Evolutionary conservation across 2,888 invertebrate species (phyloP).

Genomic region (Nemapogon koenigi): DNA sequence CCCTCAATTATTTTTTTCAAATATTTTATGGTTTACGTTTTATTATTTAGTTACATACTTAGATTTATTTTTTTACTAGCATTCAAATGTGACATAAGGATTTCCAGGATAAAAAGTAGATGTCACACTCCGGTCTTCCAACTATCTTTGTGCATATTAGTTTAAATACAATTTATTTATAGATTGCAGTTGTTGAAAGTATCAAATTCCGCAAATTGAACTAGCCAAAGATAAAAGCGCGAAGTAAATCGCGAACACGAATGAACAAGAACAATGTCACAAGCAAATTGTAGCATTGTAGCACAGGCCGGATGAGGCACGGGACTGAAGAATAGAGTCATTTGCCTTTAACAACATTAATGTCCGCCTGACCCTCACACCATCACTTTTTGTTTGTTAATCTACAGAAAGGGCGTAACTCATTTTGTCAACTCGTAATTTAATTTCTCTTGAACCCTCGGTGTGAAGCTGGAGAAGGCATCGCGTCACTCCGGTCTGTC

Average conservation of each 20-base stretch:
- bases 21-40: no score
- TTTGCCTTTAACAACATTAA: slow-evolving; percentile 60
- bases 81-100: no score
- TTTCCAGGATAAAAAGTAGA: no score
- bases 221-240: slow-evolving; percentile 48
- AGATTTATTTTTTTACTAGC: no score
- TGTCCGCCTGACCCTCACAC: slow-evolving; percentile 51
- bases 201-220: slow-evolving; percentile 21
- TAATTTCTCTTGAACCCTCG: slow-evolving; percentile 54
- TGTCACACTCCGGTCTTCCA: no score
- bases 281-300: slow-evolving; percentile 55
- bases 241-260: slow-evolving; percentile 43
- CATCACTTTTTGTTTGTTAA: slow-evolving; percentile 65
- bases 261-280: slow-evolving; percentile 48
- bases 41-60: no score
- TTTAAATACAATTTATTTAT: no score
- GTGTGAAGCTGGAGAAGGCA: slow-evolving; percentile 2
- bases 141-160: no score
- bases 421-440: slow-evolving; percentile 63
- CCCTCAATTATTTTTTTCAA: no score
- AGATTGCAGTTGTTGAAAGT: not conserved
- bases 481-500: not conserved
- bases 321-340: slow-evolving; percentile 56
- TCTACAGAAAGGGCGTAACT: slow-evolving; percentile 64
- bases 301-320: slow-evolving; percentile 28